Base-by-base conservation (phyloP, 2,797 vertebrate genomes). In the Enoplosus armatus region DNA sequence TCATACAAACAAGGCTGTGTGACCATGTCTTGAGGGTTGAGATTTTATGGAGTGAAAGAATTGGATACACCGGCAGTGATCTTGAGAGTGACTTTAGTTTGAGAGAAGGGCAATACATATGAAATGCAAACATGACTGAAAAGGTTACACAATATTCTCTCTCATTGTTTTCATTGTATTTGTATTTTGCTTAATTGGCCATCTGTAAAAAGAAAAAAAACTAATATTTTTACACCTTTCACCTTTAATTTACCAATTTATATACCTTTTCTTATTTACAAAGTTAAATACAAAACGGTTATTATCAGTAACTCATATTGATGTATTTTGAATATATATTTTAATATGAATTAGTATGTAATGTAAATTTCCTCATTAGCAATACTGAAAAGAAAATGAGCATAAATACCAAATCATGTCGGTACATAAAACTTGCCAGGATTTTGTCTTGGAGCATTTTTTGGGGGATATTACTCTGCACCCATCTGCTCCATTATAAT, bases 31-130 rank as follows among this genome's bases (percentile, higher is more conserved):
- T 55, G 84, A 64, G 72, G 75, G 89, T 71, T 84, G 77, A 79
- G 92, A 84, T 84, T 88, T 90, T 87, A 90, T 90, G 90, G 85
- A 90, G 87, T 85, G 86, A 90, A 90, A 90, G 83, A 86, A 89
- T 84, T 84, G 74, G 89, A 90, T 84, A 82, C 81, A 88, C 58
- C 63, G 35, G 53, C 72, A 82, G 71, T 84, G 84, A 89, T 76
- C 83, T 86, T 85, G 71, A 84, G 60, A 83, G 82, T 80, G 84
- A 90, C 90, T 91, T 91, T 56, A 84, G 65, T 77, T 43, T 33
- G 51, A 83, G 54, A 79, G 79, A 70, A 89, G 82, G 77, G 72
- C 63, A 72, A 72, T 33, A 24, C 61, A 62, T 45, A 45, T 55
- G 55, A 90, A 90, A 85, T 70, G 64, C 62, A 75, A 82, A 82